Conservation (phyloP, 2,113 vertebrate species). For the Motacilla tschutschensis region DNA sequence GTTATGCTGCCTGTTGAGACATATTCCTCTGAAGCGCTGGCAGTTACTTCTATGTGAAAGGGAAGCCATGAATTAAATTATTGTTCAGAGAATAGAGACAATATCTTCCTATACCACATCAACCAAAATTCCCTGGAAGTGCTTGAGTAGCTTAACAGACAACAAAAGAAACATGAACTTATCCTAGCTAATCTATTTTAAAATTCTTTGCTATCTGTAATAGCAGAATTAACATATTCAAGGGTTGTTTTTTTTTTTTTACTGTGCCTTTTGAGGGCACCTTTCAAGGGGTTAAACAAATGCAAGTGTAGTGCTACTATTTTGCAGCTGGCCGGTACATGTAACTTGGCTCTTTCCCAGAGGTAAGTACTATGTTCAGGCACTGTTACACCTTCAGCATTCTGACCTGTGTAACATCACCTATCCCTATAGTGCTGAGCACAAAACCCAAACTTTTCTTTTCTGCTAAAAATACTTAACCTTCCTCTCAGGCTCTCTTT, state of each 20-base stretch:
- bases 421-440: neutral
- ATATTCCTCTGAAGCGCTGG: neutral
- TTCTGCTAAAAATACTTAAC: neutral
- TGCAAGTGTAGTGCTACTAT: neutral
- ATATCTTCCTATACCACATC: neutral
- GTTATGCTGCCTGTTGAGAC: neutral
- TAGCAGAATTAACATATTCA: neutral
- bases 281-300: neutral
- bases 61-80: neutral
- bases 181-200: neutral
- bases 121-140: neutral
- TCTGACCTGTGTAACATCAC: neutral
- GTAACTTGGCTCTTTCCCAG: neutral
- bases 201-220: neutral
- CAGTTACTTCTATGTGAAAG: neutral
- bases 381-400: neutral
- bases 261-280: neutral
- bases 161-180: neutral
- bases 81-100: neutral
- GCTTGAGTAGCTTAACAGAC: neutral
- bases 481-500: neutral
- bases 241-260: neutral
- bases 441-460: neutral
- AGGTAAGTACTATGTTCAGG: neutral
- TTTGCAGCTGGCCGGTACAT: neutral